Percentiles rank a stretch among this genome's conserved stretches.
These are phyloP conservation scores for Psittacula cyanocephala DNA, from an alignment of 2,113 vertebrate genomes.

Conservation along the genomic window DNA sequence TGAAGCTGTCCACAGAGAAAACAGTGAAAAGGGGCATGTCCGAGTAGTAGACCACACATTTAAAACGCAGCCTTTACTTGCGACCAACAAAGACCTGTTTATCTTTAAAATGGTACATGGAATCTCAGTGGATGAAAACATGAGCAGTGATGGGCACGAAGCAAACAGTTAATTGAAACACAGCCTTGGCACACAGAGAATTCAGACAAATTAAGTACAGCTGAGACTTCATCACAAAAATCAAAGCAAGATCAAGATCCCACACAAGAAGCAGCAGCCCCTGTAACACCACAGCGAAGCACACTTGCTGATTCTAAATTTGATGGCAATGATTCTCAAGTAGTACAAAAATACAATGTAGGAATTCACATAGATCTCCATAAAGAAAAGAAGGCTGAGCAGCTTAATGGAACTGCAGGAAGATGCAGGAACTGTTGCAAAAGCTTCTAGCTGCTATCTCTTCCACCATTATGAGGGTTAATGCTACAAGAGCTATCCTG, in stretches of 20 bases:
- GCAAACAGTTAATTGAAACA: constrained; percentile 88
- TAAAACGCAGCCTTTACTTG: constrained; percentile 83
- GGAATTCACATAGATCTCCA: background rate
- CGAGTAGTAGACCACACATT: constrained; percentile 85
- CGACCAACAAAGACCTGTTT: constrained; percentile 72
- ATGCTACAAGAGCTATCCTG: constrained; percentile 61
- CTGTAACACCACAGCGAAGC: background rate
- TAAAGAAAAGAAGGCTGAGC: background rate
- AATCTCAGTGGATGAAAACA: constrained; percentile 83
- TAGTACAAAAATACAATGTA: background rate
- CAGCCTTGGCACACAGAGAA: constrained; percentile 80
- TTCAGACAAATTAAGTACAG: constrained; percentile 65
- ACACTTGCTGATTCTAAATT: background rate
- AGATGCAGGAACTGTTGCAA: background rate
- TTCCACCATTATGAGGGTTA: constrained; percentile 62
- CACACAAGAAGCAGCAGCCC: background rate
- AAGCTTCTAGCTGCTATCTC: background rate
- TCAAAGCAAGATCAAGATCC: background rate
- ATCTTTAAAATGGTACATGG: constrained; percentile 81
- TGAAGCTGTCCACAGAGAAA: constrained; percentile 83
- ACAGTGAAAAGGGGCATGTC: constrained; percentile 80
- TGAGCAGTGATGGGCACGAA: constrained; percentile 74
- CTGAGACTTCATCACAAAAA: background rate
- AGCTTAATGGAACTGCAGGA: background rate
- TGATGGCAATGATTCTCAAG: background rate